phyloP scores from a whole-genome alignment of 2,888 invertebrate genomes.

The Cosmia pyralina region DNA sequence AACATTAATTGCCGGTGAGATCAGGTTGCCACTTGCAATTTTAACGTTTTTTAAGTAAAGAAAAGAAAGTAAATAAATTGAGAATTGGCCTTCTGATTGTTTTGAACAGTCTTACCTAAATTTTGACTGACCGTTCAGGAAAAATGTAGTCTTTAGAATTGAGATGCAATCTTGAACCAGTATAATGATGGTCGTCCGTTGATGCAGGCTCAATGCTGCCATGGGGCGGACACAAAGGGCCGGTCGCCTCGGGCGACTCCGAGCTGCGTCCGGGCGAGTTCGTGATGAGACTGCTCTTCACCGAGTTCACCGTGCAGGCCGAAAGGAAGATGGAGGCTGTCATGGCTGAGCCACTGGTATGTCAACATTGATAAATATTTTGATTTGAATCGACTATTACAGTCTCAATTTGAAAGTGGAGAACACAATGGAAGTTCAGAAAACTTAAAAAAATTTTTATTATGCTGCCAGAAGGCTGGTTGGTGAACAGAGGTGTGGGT shows the following conservation, averaged over 20 bases:
- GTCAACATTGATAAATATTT: no score
- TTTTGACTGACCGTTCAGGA: background rate
- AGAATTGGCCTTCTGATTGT: background rate
- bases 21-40: background rate
- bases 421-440: background rate
- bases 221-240: conserved; percentile 95
- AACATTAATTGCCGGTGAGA: background rate
- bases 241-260: conserved; percentile 90
- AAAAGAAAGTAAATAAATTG: no score
- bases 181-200: background rate
- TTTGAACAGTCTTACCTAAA: background rate
- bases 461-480: background rate
- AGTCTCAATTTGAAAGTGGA: background rate
- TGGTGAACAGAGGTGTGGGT: background rate
- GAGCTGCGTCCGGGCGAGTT: conserved; percentile 97
- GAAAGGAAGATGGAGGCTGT: conserved; percentile 99
- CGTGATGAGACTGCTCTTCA: conserved; percentile 98
- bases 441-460: background rate
- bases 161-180: background rate
- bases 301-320: conserved; percentile 98
- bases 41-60: background rate
- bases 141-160: background rate
- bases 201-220: conserved; percentile 92
- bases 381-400: background rate
- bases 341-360: conserved; percentile 96